phyloP scores from a whole-genome alignment of 1,140 invertebrate genomes.

The Antheraea pernyi region DNA sequence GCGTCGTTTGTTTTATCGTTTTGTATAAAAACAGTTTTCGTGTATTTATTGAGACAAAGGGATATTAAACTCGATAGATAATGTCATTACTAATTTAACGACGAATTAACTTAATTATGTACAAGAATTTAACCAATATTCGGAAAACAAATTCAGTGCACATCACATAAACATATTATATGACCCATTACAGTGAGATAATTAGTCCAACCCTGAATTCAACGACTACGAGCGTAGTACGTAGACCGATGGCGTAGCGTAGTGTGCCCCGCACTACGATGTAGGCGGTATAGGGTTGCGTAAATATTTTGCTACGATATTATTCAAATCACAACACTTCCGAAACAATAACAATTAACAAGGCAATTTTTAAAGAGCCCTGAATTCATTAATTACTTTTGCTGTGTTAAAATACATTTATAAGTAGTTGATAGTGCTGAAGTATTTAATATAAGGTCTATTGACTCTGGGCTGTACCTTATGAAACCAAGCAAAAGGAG shows the following conservation, averaged over 20 bases:
- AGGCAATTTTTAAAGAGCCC: neutral
- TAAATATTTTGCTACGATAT: neutral
- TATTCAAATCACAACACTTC: neutral
- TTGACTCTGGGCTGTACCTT: no score
- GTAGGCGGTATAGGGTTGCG: neutral
- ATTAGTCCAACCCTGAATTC: neutral
- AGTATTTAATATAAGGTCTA: neutral
- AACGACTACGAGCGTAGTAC: neutral
- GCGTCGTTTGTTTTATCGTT: constrained; percentile 32
- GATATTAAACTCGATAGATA: neutral
- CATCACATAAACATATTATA: neutral
- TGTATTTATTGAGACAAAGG: neutral
- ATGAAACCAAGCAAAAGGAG: no score
- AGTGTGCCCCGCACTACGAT: neutral
- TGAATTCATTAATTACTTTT: neutral
- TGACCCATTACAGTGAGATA: neutral
- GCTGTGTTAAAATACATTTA: neutral
- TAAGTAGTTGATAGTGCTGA: neutral
- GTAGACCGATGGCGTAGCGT: neutral
- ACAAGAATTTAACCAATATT: no score
- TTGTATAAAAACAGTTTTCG: constrained; percentile 28
- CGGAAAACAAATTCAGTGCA: neutral
- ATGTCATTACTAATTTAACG: no score
- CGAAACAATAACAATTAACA: neutral
- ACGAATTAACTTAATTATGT: no score